Evolutionary conservation across 1,140 invertebrate species (phyloP).

Genomic region (Drosophila novamexicana): DNA sequence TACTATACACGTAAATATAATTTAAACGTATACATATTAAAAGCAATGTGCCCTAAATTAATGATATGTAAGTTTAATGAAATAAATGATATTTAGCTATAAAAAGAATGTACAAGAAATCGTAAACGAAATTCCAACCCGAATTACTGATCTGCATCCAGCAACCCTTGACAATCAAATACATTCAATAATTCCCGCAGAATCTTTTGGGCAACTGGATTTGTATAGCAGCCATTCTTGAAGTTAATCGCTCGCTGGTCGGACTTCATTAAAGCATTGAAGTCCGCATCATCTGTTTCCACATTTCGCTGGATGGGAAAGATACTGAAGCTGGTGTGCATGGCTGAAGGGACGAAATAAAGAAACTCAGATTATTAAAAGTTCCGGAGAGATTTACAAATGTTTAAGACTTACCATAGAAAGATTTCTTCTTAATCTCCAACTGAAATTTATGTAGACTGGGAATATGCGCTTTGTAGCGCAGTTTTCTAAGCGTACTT

Average conservation of each 20-base stretch:
- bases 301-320: constrained; percentile 72
- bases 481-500: constrained; percentile 59
- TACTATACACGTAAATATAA: no score
- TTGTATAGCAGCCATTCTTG: constrained; percentile 66
- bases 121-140: no score
- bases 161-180: constrained; percentile 66
- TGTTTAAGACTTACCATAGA: constrained; percentile 62
- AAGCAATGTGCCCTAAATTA: not conserved
- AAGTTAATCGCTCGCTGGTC: constrained; percentile 70
- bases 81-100: not conserved
- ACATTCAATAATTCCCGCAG: constrained; percentile 58
- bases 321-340: constrained; percentile 60
- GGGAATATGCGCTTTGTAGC: constrained; percentile 60
- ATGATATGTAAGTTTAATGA: not conserved
- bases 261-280: constrained; percentile 69
- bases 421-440: constrained; percentile 66
- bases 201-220: constrained; percentile 47
- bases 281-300: constrained; percentile 75
- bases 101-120: no score
- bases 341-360: constrained; percentile 41
- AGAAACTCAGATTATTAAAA: not conserved
- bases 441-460: constrained; percentile 71
- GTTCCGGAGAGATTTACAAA: not conserved
- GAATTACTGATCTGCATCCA: constrained; percentile 70
- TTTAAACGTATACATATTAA: no score